Conservation (phyloP, 2,113 vertebrate genomes). For the Arothron firmamentum region DNA sequence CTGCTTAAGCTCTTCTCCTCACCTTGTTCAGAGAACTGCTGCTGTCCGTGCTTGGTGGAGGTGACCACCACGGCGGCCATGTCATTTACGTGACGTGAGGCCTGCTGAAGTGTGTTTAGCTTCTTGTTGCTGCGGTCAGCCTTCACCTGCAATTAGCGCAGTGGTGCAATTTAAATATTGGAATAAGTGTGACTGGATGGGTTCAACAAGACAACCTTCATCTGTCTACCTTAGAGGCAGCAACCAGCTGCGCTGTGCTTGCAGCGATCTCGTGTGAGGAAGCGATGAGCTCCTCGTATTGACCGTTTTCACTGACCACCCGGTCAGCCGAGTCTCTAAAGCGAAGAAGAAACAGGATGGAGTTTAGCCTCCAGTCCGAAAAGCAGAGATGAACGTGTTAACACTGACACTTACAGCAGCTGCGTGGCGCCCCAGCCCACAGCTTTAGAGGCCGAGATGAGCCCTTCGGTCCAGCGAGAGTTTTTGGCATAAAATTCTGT, state of each 20-base stretch:
- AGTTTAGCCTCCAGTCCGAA: not conserved
- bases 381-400: not conserved
- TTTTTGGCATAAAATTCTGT: slow-evolving; percentile 97
- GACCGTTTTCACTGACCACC: slow-evolving; percentile 84
- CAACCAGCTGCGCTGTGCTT: slow-evolving; percentile 94
- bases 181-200: not conserved
- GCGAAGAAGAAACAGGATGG: not conserved
- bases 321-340: slow-evolving; percentile 89
- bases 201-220: not conserved
- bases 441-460: slow-evolving; percentile 94
- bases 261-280: slow-evolving; percentile 92
- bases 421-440: slow-evolving; percentile 95
- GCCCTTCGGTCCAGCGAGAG: slow-evolving; percentile 94
- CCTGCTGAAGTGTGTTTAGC: slow-evolving; percentile 83
- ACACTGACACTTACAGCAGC: slow-evolving; percentile 83
- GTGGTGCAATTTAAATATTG: not conserved
- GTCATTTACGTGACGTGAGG: slow-evolving; percentile 88
- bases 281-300: slow-evolving; percentile 93
- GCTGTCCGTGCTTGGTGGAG: slow-evolving; percentile 87
- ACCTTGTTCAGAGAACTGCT: slow-evolving; percentile 88
- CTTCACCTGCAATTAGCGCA: slow-evolving; percentile 81
- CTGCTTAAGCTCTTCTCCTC: slow-evolving; percentile 10
- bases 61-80: slow-evolving; percentile 88
- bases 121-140: slow-evolving; percentile 88
- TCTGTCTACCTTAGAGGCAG: slow-evolving; percentile 88